Evolutionary conservation across 2,888 invertebrate species (phyloP).

Genomic region (Drosophila kuntzei): DNA sequence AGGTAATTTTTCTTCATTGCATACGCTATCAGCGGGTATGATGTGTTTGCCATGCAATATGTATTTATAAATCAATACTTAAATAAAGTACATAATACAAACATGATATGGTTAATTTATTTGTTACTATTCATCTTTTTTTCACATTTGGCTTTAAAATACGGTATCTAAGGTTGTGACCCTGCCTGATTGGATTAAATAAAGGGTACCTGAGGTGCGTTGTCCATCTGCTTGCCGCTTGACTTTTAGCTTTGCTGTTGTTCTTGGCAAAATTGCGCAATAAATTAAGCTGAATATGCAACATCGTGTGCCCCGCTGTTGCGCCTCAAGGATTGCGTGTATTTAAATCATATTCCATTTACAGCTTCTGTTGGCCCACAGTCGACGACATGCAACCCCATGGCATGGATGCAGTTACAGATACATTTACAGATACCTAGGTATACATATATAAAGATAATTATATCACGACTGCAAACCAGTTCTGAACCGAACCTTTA

Average conservation of each 20-base stretch:
- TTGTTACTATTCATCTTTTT: background rate
- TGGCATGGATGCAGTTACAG: slow-evolving; percentile 3
- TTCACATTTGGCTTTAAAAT: background rate
- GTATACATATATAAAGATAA: no score
- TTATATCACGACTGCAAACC: no score
- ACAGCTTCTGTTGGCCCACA: slow-evolving; percentile 62
- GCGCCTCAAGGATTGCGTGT: slow-evolving; percentile 69
- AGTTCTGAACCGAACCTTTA: no score
- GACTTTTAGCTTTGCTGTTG: slow-evolving; percentile 12
- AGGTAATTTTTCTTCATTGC: slow-evolving; percentile 5
- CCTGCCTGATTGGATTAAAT: background rate
- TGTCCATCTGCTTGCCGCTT: background rate
- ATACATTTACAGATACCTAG: slow-evolving; percentile 1
- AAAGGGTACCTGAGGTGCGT: slow-evolving; percentile 6
- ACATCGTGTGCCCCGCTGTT: slow-evolving; percentile 43
- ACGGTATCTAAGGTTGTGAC: background rate
- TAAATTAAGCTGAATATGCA: slow-evolving; percentile 55
- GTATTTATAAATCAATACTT: no score
- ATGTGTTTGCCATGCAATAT: background rate
- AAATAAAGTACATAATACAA: no score
- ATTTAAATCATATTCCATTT: slow-evolving; percentile 68
- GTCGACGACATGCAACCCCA: slow-evolving; percentile 14
- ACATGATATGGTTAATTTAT: no score
- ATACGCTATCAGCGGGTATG: background rate
- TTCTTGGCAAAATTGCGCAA: slow-evolving; percentile 61